A percentile compares a stretch with the other conserved stretches of the same genome.
phyloP scores from a whole-genome alignment of 1,140 invertebrate genomes.

The Parasteatoda tepidariorum region DNA sequence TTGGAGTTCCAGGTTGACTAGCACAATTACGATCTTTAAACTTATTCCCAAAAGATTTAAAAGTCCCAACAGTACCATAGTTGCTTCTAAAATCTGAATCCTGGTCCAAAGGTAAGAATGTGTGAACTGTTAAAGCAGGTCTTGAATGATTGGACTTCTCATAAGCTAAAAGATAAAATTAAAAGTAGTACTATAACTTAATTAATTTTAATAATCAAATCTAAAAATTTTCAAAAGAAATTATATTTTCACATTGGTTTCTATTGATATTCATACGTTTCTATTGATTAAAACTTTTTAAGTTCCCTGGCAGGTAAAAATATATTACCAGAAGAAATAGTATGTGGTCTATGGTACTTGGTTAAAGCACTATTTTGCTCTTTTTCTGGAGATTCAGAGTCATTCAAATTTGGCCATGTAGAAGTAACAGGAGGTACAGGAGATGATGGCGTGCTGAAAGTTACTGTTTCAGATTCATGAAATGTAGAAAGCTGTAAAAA shows the following conservation, averaged over 20 bases:
- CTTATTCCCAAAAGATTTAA: slow-evolving; percentile 53
- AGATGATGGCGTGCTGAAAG: slow-evolving; percentile 48
- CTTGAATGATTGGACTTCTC: slow-evolving; percentile 36
- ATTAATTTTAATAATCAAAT: background rate
- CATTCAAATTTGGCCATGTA: slow-evolving; percentile 50
- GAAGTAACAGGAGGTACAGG: slow-evolving; percentile 41
- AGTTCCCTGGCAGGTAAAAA: no score
- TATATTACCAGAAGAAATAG: slow-evolving; percentile 58
- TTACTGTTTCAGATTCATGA: slow-evolving; percentile 16
- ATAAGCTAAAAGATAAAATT: slow-evolving; percentile 26
- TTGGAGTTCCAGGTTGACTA: slow-evolving; percentile 38
- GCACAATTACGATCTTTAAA: slow-evolving; percentile 50
- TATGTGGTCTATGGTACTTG: slow-evolving; percentile 52
- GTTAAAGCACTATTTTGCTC: slow-evolving; percentile 11
- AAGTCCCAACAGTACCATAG: slow-evolving; percentile 46
- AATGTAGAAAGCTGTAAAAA: slow-evolving; percentile 23
- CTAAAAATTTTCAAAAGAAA: background rate
- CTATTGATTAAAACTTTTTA: no score
- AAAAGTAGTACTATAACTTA: background rate
- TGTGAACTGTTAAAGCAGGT: slow-evolving; percentile 48
- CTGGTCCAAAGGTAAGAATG: slow-evolving; percentile 49
- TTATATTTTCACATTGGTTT: background rate
- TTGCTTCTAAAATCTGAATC: slow-evolving; percentile 8
- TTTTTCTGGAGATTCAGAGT: slow-evolving; percentile 13
- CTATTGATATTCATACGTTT: background rate